A percentile compares a stretch with the other conserved stretches of the same genome.
phyloP scores from a whole-genome alignment of 2,888 invertebrate species.

The Beris chalybata region DNA sequence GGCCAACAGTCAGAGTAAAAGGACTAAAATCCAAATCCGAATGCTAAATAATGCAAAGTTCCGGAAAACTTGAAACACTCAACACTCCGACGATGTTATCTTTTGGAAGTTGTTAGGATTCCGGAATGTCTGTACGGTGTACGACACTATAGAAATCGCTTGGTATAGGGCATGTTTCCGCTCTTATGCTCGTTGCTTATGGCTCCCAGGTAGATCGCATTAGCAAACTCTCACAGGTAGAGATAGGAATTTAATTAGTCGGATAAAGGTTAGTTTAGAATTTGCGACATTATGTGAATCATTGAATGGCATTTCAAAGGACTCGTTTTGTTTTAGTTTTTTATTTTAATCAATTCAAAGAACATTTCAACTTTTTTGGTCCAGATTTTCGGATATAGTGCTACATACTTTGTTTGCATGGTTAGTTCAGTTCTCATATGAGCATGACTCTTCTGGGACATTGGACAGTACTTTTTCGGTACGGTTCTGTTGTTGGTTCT shows the following conservation, averaged over 20 bases:
- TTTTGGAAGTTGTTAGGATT: constrained; percentile 14
- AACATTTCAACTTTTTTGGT: neutral
- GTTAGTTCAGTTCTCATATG: too few species aligned
- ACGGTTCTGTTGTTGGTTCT: too few species aligned
- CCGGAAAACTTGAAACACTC: constrained; percentile 24
- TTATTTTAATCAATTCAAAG: neutral
- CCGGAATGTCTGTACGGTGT: constrained; percentile 1
- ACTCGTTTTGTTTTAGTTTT: too few species aligned
- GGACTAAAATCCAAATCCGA: constrained; percentile 8
- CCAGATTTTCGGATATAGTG: neutral
- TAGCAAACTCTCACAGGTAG: neutral
- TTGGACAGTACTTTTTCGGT: too few species aligned
- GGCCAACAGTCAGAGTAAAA: too few species aligned
- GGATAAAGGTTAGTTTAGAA: constrained; percentile 15
- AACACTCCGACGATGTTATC: constrained; percentile 4
- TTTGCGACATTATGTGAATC: too few species aligned
- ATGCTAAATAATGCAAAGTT: constrained; percentile 23
- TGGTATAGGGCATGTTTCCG: neutral
- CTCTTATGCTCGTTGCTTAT: too few species aligned
- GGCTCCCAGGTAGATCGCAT: too few species aligned
- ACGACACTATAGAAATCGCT: neutral
- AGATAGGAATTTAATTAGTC: constrained; percentile 28
- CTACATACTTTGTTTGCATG: too few species aligned
- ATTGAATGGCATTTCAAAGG: too few species aligned
- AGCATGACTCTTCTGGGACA: too few species aligned